Evolutionary conservation across 2,888 invertebrate species (phyloP).

Genomic region (Metalampra italica): DNA sequence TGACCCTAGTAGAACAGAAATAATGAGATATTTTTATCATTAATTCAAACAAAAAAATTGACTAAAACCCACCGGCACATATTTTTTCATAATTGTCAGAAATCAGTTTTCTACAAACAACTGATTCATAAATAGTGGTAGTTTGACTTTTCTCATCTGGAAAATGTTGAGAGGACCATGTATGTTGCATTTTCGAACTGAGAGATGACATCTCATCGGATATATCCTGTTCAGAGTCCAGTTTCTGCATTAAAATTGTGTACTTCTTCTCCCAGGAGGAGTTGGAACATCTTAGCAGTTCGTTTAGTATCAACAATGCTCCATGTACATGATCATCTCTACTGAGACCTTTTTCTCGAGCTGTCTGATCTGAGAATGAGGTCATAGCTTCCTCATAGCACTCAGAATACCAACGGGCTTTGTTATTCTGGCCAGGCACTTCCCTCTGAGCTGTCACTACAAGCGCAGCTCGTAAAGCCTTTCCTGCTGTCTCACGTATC

Average conservation of each 20-base stretch:
- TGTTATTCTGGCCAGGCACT: constrained; percentile 91
- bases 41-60: neutral
- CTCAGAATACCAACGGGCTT: constrained; percentile 93
- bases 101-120: constrained; percentile 90
- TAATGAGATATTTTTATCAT: too few species aligned
- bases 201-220: constrained; percentile 74
- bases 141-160: constrained; percentile 54
- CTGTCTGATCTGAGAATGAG: constrained; percentile 82
- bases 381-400: constrained; percentile 93
- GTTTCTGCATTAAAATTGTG: constrained; percentile 82
- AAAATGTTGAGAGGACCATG: constrained; percentile 47
- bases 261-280: constrained; percentile 91
- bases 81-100: constrained; percentile 90
- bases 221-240: constrained; percentile 65
- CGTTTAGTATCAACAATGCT: constrained; percentile 94
- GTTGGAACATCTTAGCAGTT: constrained; percentile 94
- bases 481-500: constrained; percentile 94
- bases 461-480: constrained; percentile 94
- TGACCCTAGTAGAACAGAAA: too few species aligned
- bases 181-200: constrained; percentile 63
- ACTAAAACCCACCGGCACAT: constrained; percentile 71
- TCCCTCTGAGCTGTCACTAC: constrained; percentile 97
- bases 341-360: constrained; percentile 81
- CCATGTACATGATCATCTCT: constrained; percentile 96
- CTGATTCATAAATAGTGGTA: constrained; percentile 83